phyloP scores from a whole-genome alignment of 1,140 invertebrate genomes.

The Eciton burchellii region DNA sequence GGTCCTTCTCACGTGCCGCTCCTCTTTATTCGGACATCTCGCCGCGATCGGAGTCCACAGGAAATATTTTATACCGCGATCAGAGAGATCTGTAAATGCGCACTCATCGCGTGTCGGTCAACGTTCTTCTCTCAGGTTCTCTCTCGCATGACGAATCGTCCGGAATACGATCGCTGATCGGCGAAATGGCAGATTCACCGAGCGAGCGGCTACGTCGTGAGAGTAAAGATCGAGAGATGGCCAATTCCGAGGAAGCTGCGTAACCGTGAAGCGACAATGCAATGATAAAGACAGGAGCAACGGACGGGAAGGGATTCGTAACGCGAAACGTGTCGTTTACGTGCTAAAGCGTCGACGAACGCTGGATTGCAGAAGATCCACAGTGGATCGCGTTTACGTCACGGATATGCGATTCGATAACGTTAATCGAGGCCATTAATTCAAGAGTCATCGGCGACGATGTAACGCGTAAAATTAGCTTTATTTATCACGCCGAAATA shows the following conservation, averaged over 20 bases:
- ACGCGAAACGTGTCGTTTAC: slow-evolving; percentile 42
- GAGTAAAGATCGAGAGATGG: slow-evolving; percentile 48
- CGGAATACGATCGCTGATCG: slow-evolving; percentile 51
- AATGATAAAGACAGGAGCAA: not conserved
- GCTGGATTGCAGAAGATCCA: slow-evolving; percentile 21
- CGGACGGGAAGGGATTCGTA: not conserved
- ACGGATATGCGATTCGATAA: not conserved
- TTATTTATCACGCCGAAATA: slow-evolving; percentile 51
- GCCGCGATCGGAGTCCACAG: not conserved
- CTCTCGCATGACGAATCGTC: slow-evolving; percentile 36
- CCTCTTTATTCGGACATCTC: not conserved
- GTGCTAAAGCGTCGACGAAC: slow-evolving; percentile 38
- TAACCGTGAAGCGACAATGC: slow-evolving; percentile 53
- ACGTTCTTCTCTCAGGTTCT: slow-evolving; percentile 4
- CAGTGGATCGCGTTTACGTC: slow-evolving; percentile 17
- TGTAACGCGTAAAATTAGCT: slow-evolving; percentile 52
- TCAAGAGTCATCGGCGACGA: slow-evolving; percentile 23
- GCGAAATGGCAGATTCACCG: slow-evolving; percentile 30
- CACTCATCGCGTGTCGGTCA: slow-evolving; percentile 39
- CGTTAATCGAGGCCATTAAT: slow-evolving; percentile 60
- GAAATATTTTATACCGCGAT: slow-evolving; percentile 45
- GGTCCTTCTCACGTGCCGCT: not conserved
- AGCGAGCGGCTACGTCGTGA: not conserved
- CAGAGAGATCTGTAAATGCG: slow-evolving; percentile 59
- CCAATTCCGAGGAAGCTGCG: slow-evolving; percentile 51